phyloP scores from a whole-genome alignment of 2,797 vertebrate genomes.

The Pangasius djambal region DNA sequence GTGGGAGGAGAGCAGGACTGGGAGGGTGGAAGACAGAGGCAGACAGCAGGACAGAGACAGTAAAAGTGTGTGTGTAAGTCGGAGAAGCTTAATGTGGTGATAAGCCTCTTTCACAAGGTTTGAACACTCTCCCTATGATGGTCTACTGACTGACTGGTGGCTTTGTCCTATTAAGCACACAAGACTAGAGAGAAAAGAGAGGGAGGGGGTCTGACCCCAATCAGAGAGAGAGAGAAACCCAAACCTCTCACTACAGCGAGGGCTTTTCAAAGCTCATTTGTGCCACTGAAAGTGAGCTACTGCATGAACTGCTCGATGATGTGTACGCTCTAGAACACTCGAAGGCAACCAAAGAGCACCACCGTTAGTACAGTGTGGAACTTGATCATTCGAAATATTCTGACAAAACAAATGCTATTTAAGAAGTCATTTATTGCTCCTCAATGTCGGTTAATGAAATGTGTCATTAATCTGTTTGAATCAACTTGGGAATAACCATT shows the following conservation, averaged over 20 bases:
- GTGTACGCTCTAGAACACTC: not conserved
- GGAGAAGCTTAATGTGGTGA: conserved; percentile 68
- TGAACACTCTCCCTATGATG: conserved; percentile 62
- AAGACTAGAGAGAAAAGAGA: conserved; percentile 23
- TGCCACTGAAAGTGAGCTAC: conserved; percentile 8
- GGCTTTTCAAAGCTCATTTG: conserved; percentile 25
- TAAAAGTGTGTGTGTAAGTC: conserved; percentile 52
- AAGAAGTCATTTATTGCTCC: not conserved
- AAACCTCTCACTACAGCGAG: conserved; percentile 2
- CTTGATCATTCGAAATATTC: not conserved
- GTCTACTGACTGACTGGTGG: conserved; percentile 64
- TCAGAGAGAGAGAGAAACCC: not conserved
- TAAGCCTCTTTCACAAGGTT: conserved; percentile 70
- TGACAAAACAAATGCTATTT: not conserved
- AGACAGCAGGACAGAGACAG: conserved; percentile 56
- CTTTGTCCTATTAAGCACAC: conserved; percentile 65
- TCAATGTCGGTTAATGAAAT: not conserved
- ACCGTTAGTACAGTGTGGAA: not conserved
- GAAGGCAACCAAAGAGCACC: not conserved
- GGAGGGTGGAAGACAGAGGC: conserved; percentile 13
- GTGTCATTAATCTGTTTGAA: not conserved
- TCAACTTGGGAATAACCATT: not conserved
- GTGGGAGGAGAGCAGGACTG: conserved; percentile 9
- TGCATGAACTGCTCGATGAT: not conserved
- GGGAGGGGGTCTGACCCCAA: not conserved